Evolutionary conservation across 2,888 invertebrate genomes (phyloP).

Genomic region (Agrochola lota): DNA sequence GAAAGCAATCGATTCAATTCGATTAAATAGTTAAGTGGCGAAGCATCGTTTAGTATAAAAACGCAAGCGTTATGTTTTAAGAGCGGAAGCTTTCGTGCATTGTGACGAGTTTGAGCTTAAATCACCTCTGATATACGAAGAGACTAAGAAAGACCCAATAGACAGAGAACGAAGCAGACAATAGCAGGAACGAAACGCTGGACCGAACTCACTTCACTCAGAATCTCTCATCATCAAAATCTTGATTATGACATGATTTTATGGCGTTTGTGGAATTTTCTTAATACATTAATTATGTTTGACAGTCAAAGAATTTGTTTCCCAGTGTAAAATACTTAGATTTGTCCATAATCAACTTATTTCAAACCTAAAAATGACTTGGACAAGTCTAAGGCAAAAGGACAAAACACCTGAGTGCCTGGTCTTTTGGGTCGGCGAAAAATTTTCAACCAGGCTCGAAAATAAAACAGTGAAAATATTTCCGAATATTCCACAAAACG

Average conservation of each 20-base stretch:
- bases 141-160: slow-evolving; percentile 75
- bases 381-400: neutral
- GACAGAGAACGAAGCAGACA: slow-evolving; percentile 75
- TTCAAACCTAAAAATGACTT: neutral
- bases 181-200: slow-evolving; percentile 81
- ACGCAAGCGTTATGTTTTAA: slow-evolving; percentile 65
- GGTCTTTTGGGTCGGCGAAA: slow-evolving; percentile 4
- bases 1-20: slow-evolving; percentile 63
- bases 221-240: slow-evolving; percentile 71
- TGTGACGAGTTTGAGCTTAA: slow-evolving; percentile 69
- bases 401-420: neutral
- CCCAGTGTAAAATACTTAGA: neutral
- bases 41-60: slow-evolving; percentile 67
- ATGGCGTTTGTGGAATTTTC: slow-evolving; percentile 52
- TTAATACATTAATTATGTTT: neutral
- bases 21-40: slow-evolving; percentile 43
- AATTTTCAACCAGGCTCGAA: slow-evolving; percentile 14
- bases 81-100: slow-evolving; percentile 65
- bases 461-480: neutral
- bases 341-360: neutral
- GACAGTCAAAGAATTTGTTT: neutral
- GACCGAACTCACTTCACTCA: slow-evolving; percentile 80
- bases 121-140: slow-evolving; percentile 75
- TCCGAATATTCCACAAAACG: slow-evolving; percentile 67
- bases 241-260: slow-evolving; percentile 11